Conservation (phyloP, 2,113 vertebrate species). For the Salminus brasiliensis region DNA sequence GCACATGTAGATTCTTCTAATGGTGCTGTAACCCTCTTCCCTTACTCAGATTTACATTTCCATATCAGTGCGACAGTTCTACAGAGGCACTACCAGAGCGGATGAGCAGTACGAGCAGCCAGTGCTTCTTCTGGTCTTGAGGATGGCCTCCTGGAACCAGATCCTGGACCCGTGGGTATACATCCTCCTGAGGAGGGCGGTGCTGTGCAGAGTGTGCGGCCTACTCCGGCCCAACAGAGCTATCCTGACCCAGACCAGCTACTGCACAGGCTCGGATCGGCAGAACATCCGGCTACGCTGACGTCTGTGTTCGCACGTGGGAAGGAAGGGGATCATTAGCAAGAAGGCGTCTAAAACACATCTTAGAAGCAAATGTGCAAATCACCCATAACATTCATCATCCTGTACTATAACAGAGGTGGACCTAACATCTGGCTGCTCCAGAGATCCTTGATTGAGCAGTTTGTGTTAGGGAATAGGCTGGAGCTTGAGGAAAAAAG, state of each 20-base stretch:
- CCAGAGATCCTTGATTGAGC: neutral
- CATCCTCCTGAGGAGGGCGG: slow-evolving; percentile 82
- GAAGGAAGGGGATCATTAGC: neutral
- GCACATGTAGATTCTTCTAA: no score
- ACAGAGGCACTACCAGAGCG: neutral
- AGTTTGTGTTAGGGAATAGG: neutral
- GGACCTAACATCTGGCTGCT: neutral
- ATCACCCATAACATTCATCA: neutral
- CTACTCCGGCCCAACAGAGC: slow-evolving; percentile 60
- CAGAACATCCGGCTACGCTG: slow-evolving; percentile 35
- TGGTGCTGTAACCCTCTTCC: neutral
- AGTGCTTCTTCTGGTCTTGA: slow-evolving; percentile 77
- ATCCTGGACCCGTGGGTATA: slow-evolving; percentile 89
- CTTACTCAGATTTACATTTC: slow-evolving; percentile 63
- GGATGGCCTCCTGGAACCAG: slow-evolving; percentile 86
- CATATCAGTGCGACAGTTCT: slow-evolving; percentile 58
- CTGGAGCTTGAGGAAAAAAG: no score
- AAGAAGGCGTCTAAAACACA: neutral
- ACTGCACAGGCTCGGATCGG: slow-evolving; percentile 32
- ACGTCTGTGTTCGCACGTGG: neutral
- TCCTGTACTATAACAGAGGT: neutral
- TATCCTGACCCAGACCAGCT: slow-evolving; percentile 37
- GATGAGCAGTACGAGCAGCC: slow-evolving; percentile 52
- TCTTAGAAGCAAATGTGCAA: neutral
- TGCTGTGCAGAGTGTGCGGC: slow-evolving; percentile 75